Conservation (phyloP, 2,888 invertebrate genomes). For the Lasioglossum vierecki region DNA sequence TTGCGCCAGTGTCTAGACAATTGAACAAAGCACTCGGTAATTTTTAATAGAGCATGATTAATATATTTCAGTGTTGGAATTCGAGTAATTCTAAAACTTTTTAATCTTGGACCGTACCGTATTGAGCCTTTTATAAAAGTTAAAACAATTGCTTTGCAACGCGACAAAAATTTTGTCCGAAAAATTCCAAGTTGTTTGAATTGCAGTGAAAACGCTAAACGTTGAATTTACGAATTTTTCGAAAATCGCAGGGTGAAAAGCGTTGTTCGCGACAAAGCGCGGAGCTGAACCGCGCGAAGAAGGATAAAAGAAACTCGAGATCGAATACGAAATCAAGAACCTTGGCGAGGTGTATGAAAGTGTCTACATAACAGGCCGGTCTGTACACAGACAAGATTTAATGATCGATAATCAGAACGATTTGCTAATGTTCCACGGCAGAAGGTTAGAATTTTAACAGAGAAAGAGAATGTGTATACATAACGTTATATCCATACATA, state of each 20-base stretch:
- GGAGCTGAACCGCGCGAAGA: not conserved
- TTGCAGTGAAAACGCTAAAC: too few species aligned
- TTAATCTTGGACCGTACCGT: too few species aligned
- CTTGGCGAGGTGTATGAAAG: slow-evolving; percentile 53
- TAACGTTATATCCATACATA: slow-evolving; percentile 11
- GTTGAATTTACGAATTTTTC: too few species aligned
- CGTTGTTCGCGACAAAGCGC: not conserved
- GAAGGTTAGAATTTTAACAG: slow-evolving; percentile 55
- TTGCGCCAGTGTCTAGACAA: not conserved
- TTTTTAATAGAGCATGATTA: not conserved
- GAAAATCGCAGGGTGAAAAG: not conserved
- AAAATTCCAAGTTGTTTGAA: too few species aligned
- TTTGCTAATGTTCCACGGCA: slow-evolving; percentile 56
- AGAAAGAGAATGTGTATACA: slow-evolving; percentile 35
- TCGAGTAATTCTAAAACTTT: not conserved
- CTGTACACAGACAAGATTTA: slow-evolving; percentile 48
- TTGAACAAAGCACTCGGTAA: not conserved
- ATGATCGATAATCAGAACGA: slow-evolving; percentile 63
- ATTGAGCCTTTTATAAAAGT: too few species aligned
- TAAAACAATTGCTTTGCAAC: too few species aligned
- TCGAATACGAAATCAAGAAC: slow-evolving; percentile 55
- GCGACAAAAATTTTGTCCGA: too few species aligned
- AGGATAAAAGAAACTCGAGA: slow-evolving; percentile 40
- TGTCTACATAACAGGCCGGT: slow-evolving; percentile 41
- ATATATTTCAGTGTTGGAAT: not conserved